A percentile compares a stretch with the other conserved stretches of the same genome.
Conservation (phyloP, 1,140 invertebrate genomes). For the Drosophila pachea region DNA sequence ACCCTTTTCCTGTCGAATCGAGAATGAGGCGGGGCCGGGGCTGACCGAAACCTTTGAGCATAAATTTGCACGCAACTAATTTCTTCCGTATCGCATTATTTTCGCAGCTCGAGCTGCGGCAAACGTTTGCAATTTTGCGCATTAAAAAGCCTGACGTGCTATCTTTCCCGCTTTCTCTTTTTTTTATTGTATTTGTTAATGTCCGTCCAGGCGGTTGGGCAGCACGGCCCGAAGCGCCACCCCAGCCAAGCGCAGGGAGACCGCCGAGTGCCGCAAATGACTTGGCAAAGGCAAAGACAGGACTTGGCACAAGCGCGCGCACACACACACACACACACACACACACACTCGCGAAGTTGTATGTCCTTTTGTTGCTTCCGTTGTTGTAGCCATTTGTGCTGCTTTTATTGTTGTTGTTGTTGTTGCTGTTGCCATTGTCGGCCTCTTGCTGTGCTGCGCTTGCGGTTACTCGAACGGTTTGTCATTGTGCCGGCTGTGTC, state of each 20-base stretch:
- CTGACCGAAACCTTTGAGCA: slow-evolving; percentile 54
- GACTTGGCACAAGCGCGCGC: slow-evolving; percentile 28
- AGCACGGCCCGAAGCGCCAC: slow-evolving; percentile 19
- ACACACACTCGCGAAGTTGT: slow-evolving; percentile 48
- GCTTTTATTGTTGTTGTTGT: no score
- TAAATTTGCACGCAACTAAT: slow-evolving; percentile 78
- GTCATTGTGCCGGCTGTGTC: slow-evolving; percentile 73
- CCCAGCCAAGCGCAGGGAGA: slow-evolving; percentile 49
- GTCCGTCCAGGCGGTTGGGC: slow-evolving; percentile 47
- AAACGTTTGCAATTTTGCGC: slow-evolving; percentile 76
- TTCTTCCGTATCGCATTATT: slow-evolving; percentile 78
- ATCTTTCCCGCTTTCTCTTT: slow-evolving; percentile 66
- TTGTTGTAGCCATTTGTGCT: slow-evolving; percentile 33
- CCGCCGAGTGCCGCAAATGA: slow-evolving; percentile 64
- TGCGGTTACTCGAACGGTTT: slow-evolving; percentile 75
- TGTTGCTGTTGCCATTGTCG: slow-evolving; percentile 15
- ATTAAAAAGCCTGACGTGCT: slow-evolving; percentile 77
- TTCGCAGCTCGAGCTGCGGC: slow-evolving; percentile 55
- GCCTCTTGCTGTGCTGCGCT: slow-evolving; percentile 39
- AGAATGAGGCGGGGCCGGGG: not conserved
- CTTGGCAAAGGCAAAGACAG: slow-evolving; percentile 56
- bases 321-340: slow-evolving; percentile 42
- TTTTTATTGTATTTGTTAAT: slow-evolving; percentile 74
- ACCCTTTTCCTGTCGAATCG: slow-evolving; percentile 64
- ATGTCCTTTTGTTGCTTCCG: slow-evolving; percentile 38